These are phyloP conservation scores for Pelmatolapia mariae DNA, from an alignment of 2,113 vertebrate species.

Conservation along the genomic window DNA sequence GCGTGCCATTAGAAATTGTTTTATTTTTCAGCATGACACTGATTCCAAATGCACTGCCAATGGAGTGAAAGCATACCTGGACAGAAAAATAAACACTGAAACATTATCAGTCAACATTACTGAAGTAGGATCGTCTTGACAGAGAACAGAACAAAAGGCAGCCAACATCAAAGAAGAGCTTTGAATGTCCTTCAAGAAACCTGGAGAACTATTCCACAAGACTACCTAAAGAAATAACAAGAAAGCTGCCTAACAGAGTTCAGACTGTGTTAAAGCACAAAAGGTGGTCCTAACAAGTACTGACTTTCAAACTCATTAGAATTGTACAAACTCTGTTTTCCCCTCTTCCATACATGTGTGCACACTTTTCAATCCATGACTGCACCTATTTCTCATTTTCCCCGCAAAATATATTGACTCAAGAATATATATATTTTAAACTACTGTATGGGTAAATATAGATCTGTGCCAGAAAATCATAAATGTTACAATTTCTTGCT, in stretches of 20 bases:
- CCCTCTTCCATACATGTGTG: rapidly evolving
- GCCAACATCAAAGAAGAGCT: not conserved
- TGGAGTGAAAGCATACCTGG: not conserved
- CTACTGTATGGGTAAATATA: not conserved
- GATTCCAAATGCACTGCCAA: not conserved
- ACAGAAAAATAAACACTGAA: not conserved
- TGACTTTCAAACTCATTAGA: not conserved
- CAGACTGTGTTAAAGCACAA: not conserved
- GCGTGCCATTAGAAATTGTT: not conserved
- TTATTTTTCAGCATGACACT: not conserved
- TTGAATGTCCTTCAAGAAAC: not conserved
- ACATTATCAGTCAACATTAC: not conserved
- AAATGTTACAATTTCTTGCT: not conserved
- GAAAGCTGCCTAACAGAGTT: not conserved
- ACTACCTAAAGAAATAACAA: rapidly evolving
- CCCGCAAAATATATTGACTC: not conserved
- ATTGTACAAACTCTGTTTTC: not conserved
- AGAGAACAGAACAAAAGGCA: not conserved
- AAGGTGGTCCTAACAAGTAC: not conserved
- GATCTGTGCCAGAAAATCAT: not conserved
- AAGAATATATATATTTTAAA: not conserved
- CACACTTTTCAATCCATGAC: not conserved
- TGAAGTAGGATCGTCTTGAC: not conserved
- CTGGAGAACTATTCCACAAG: not conserved
- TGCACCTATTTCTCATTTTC: not conserved